Base-by-base conservation (phyloP, 2,113 vertebrate species). In the Limanda limanda region DNA sequence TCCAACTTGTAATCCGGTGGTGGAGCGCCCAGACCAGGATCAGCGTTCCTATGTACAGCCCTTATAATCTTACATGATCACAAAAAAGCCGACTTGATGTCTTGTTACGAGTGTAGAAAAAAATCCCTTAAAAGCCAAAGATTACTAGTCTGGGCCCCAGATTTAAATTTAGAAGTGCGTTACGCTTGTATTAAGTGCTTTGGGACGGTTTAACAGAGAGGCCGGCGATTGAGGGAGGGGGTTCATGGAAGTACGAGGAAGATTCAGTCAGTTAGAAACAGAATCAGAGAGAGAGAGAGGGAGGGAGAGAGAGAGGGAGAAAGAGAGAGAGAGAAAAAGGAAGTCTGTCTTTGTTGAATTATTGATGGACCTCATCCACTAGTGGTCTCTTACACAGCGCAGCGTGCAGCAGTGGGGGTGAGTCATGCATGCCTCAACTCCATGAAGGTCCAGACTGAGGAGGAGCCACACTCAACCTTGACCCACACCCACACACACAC, bases 271-370 rank as follows among this genome's bases (percentile, higher is more conserved):
- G 47, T 60, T 40, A 76, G 64, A 88, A 82, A 80, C 37, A 45
- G 61, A 62, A 55, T 35, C 52, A 62, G 70, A 1, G 35, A 58
- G 71, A 48, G 63, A 66, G 64, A 9, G 72, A 1, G 35, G 1
- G 35, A 58, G 71, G 83, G 72, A 84, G 82, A 62, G 72, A 1
- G 25, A 56, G 71, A 37, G 63, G 61, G 64, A 6, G 72, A 1
- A 25, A 56, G 71, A 59, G 72, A 1, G 35, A 58, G 71, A 84
- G 72, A 85, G 82, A 82, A 74, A 81, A 71, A 80, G 75, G 62
- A 88, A 85, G 88, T 88, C 78, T 72, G 66, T 91, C 65, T 92
- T 84, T 88, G 74, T 81, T 94, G 85, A 94, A 94, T 93, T 90
- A 94, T 94, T 92, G 78, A 94, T 92, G 75, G 55, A 64, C 74